These are phyloP conservation scores for Tenodera sinensis DNA, from an alignment of 2,888 invertebrate genomes.

Conservation along the genomic window DNA sequence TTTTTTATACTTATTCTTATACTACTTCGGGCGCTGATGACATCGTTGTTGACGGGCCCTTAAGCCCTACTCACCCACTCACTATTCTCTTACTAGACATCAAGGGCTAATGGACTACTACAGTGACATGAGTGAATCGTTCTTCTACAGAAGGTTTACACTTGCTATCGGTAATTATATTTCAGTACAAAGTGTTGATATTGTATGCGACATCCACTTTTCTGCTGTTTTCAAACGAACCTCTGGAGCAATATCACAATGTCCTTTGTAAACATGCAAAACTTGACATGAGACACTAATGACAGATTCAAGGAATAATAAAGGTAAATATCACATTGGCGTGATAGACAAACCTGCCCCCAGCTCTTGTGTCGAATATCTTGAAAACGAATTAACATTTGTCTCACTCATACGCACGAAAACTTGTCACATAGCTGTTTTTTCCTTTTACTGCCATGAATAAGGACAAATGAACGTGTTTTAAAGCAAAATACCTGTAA, in stretches of 20 bases:
- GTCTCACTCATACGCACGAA: not conserved
- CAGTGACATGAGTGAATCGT: too few species aligned
- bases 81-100: too few species aligned
- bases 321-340: not conserved
- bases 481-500: not conserved
- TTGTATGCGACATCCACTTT: too few species aligned
- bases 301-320: not conserved
- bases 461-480: not conserved
- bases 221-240: not conserved
- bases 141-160: too few species aligned
- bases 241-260: not conserved
- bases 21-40: too few species aligned
- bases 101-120: too few species aligned
- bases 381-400: not conserved
- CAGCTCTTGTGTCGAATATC: not conserved
- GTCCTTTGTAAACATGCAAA: not conserved
- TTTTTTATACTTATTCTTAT: too few species aligned
- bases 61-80: too few species aligned
- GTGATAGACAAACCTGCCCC: not conserved
- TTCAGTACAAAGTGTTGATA: too few species aligned
- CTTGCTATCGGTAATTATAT: too few species aligned
- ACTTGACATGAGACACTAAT: not conserved
- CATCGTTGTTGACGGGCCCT: too few species aligned
- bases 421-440: not conserved
- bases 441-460: not conserved